A percentile compares a stretch with the other conserved stretches of the same genome.
Conservation (phyloP, 2,113 vertebrate species). For the Charina bottae region DNA sequence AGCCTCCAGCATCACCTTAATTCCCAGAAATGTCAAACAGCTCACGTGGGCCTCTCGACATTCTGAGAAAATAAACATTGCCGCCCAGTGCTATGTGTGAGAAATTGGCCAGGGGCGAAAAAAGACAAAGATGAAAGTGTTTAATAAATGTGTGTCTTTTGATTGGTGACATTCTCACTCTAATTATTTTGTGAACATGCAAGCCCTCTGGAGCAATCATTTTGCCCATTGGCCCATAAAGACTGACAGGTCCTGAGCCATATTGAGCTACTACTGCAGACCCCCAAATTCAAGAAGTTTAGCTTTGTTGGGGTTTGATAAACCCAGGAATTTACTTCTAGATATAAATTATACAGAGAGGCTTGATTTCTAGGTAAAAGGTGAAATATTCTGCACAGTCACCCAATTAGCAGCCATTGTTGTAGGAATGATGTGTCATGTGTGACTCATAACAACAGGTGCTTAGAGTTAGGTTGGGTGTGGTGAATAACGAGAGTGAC, state of each 20-base stretch:
- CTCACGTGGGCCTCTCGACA: background rate
- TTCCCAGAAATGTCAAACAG: background rate
- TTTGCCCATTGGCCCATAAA: background rate
- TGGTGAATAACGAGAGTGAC: no score
- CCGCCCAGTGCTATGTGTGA: background rate
- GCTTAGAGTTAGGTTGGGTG: no score
- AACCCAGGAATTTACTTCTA: no score
- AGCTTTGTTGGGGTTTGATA: no score
- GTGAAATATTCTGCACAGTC: no score
- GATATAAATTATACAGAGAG: no score
- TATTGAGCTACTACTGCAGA: background rate
- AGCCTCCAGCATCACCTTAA: background rate
- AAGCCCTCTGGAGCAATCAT: background rate
- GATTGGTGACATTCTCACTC: background rate
- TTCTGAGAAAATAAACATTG: background rate
- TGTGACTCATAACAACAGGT: no score
- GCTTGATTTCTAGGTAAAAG: no score
- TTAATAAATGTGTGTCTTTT: background rate
- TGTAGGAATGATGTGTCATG: no score
- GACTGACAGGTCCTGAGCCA: background rate
- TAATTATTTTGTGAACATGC: background rate
- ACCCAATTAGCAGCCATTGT: no score
- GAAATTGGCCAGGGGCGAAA: background rate
- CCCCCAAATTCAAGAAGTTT: background rate
- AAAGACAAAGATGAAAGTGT: background rate